Percentiles rank a stretch among this genome's conserved stretches.
Conservation (phyloP, 2,888 invertebrate genomes). For the Neocrepidodera transversa region DNA sequence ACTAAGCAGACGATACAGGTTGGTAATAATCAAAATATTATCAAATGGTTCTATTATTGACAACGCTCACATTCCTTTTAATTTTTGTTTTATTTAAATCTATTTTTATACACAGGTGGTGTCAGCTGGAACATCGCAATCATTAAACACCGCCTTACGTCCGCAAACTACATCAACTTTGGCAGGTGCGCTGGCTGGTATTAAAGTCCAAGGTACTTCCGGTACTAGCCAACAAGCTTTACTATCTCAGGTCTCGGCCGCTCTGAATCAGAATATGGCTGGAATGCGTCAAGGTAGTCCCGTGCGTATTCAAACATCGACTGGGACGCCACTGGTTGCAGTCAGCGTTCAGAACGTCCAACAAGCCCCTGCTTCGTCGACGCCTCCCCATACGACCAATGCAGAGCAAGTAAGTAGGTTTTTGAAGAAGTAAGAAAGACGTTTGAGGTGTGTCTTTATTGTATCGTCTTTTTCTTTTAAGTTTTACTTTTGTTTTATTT, state of each 20-base stretch:
- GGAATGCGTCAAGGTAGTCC: conserved; percentile 66
- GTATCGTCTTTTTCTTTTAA: neutral
- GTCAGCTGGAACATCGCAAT: conserved; percentile 63
- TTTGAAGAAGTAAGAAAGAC: conserved; percentile 53
- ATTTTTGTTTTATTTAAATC: too few species aligned
- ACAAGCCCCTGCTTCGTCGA: conserved; percentile 35
- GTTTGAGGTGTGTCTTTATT: conserved; percentile 14
- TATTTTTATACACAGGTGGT: conserved; percentile 68
- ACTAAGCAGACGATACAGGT: conserved; percentile 70
- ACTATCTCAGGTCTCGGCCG: conserved; percentile 65
- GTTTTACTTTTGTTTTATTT: neutral
- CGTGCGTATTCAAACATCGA: conserved; percentile 64
- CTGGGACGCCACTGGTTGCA: conserved; percentile 64
- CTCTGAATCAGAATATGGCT: conserved; percentile 60
- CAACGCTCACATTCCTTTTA: too few species aligned
- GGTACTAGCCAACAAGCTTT: conserved; percentile 63
- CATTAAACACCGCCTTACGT: conserved; percentile 62
- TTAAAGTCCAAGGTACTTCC: conserved; percentile 61
- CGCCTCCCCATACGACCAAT: conserved; percentile 46
- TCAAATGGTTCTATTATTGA: too few species aligned
- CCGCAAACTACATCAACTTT: conserved; percentile 60
- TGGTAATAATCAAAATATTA: conserved; percentile 25
- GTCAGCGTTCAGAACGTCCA: conserved; percentile 63
- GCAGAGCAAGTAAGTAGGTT: conserved; percentile 56
- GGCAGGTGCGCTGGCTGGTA: conserved; percentile 59